These are phyloP conservation scores for Bubo scandiacus DNA, from an alignment of 2,113 vertebrate genomes.

Conservation along the genomic window DNA sequence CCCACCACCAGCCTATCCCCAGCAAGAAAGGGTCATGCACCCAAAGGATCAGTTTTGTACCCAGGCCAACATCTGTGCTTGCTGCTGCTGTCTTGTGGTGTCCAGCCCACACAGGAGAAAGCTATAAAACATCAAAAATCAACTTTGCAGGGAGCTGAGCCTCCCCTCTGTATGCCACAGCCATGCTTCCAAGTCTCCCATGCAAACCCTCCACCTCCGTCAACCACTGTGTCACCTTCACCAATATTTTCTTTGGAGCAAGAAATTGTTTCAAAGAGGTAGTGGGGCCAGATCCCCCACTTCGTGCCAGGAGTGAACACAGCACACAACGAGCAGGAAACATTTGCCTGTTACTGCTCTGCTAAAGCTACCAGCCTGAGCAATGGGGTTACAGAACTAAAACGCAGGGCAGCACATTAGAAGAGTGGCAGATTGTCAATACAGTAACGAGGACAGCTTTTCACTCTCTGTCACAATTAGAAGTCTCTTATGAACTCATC, in stretches of 20 bases:
- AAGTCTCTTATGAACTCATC: background rate
- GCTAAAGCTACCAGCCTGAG: background rate
- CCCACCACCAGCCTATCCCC: background rate
- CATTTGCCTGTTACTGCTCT: rapidly evolving
- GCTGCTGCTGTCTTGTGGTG: rapidly evolving
- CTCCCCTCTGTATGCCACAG: rapidly evolving
- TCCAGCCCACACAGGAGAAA: background rate
- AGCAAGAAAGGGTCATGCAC: background rate
- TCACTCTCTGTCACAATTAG: background rate
- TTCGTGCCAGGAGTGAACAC: rapidly evolving
- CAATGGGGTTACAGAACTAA: background rate
- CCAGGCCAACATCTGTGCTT: background rate
- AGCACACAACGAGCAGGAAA: rapidly evolving
- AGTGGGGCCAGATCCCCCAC: rapidly evolving
- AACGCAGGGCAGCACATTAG: rapidly evolving
- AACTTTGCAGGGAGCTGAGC: background rate
- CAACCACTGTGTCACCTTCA: rapidly evolving
- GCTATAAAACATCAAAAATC: background rate
- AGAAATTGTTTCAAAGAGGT: background rate
- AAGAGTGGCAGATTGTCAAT: background rate
- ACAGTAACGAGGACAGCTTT: background rate
- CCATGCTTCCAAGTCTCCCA: rapidly evolving
- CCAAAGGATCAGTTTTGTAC: background rate
- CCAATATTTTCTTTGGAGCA: background rate
- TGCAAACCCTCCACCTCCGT: background rate